These are phyloP conservation scores for Lepus timidus DNA, from an alignment of 2,113 vertebrate species.

Conservation along the genomic window DNA sequence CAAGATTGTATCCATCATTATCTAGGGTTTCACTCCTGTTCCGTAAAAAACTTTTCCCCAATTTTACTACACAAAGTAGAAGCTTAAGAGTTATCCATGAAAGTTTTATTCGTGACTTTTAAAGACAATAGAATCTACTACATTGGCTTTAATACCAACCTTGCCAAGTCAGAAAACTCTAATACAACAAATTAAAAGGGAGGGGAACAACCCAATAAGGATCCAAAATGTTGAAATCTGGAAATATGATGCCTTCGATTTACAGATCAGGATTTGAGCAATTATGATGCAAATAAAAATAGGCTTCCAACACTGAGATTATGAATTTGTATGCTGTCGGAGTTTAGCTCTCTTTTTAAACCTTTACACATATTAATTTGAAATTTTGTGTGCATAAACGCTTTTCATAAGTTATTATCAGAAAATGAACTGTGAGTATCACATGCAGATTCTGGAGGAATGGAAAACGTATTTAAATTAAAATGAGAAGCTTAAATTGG, in stretches of 20 bases:
- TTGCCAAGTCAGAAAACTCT: conserved; percentile 33
- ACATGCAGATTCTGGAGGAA: conserved; percentile 66
- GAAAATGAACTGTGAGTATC: conserved; percentile 69
- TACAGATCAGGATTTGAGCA: conserved; percentile 4
- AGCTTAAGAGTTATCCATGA: neutral
- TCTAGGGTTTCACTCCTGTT: neutral
- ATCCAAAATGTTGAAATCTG: neutral
- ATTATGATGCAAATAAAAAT: conserved; percentile 54
- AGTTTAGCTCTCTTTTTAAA: conserved; percentile 54
- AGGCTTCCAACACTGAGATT: conserved; percentile 47
- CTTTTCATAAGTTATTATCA: conserved; percentile 65
- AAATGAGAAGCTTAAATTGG: conserved; percentile 80
- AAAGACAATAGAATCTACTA: neutral
- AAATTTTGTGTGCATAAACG: conserved; percentile 64
- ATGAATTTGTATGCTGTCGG: conserved; percentile 39
- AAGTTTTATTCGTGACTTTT: conserved; percentile 47
- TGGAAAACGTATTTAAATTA: conserved; percentile 79
- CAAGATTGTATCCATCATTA: neutral
- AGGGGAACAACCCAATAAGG: neutral
- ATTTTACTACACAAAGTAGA: conserved; percentile 47
- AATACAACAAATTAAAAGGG: conserved; percentile 11
- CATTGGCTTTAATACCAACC: neutral
- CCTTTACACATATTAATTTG: conserved; percentile 64
- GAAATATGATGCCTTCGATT: conserved; percentile 52
- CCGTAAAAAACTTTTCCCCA: neutral